These are phyloP conservation scores for Galeopterus variegatus DNA, from an alignment of 2,113 vertebrate species.

Conservation along the genomic window DNA sequence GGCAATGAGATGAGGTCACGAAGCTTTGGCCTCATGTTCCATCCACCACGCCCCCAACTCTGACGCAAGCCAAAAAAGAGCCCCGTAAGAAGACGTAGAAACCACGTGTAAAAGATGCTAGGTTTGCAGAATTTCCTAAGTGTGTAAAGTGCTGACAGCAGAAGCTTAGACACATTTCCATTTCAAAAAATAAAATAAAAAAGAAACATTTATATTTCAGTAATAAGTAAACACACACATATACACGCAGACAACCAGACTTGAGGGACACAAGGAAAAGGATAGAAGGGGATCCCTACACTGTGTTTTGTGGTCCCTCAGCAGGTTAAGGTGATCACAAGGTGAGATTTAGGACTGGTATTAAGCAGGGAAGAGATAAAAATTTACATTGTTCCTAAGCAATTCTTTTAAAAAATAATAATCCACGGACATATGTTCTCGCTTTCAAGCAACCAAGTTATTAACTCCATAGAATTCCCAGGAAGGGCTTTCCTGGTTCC, in stretches of 20 bases:
- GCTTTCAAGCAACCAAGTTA: neutral
- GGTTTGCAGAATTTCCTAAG: neutral
- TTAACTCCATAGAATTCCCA: neutral
- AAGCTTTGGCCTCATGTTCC: neutral
- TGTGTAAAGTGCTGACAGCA: neutral
- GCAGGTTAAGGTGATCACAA: neutral
- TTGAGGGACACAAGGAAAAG: neutral
- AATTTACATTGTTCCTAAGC: neutral
- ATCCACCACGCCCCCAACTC: no score
- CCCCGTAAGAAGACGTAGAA: neutral
- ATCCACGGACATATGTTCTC: neutral
- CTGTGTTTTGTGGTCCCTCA: accelerated
- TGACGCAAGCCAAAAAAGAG: neutral
- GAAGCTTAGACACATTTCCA: neutral
- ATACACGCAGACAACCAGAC: neutral
- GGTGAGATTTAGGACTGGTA: neutral
- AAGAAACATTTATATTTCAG: neutral
- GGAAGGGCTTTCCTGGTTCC: neutral
- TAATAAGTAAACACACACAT: neutral
- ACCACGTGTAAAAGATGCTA: neutral
- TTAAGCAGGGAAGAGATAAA: neutral
- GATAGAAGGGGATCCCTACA: accelerated
- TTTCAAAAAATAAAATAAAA: neutral
- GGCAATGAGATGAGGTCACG: accelerated
- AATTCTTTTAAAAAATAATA: neutral